Evolutionary conservation across 2,113 vertebrate species (phyloP).

Genomic region (Thymallus thymallus): DNA sequence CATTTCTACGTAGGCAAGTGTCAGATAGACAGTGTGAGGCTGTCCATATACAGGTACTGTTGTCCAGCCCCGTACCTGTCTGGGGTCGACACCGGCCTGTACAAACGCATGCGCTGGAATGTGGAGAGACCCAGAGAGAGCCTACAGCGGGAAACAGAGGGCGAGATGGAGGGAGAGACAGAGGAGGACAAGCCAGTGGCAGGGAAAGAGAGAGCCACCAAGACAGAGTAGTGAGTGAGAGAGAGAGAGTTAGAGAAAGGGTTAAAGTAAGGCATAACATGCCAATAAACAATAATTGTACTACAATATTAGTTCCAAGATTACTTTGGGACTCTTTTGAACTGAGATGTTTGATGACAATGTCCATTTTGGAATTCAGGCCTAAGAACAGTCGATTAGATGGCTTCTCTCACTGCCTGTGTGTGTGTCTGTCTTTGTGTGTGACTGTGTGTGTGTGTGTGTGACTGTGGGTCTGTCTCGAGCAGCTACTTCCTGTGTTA

Average conservation of each 20-base stretch:
- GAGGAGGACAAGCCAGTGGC: neutral
- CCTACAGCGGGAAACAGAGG: neutral
- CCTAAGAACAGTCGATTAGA: neutral
- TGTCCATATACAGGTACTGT: conserved; percentile 78
- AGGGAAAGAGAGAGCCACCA: conserved; percentile 7
- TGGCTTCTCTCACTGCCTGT: neutral
- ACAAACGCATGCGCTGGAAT: conserved; percentile 88
- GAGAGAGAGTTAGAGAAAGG: neutral
- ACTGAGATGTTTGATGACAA: no score
- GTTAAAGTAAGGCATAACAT: no score
- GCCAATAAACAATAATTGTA: no score
- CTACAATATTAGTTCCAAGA: no score
- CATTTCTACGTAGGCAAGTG: neutral
- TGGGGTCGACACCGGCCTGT: conserved; percentile 58
- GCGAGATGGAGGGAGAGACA: neutral
- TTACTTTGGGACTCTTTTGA: no score
- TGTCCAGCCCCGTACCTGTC: conserved; percentile 69
- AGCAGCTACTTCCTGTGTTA: conserved; percentile 80
- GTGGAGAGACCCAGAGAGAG: conserved; percentile 56
- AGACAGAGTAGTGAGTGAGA: conserved; percentile 78
- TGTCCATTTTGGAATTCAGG: neutral
- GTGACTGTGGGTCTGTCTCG: neutral
- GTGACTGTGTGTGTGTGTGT: no score
- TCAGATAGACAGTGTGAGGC: neutral
- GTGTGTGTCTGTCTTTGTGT: neutral